A percentile compares a stretch with the other conserved stretches of the same genome.
phyloP scores from a whole-genome alignment of 64 coral and sea anemone genomes.

The Catalaphyllia jardinei region DNA sequence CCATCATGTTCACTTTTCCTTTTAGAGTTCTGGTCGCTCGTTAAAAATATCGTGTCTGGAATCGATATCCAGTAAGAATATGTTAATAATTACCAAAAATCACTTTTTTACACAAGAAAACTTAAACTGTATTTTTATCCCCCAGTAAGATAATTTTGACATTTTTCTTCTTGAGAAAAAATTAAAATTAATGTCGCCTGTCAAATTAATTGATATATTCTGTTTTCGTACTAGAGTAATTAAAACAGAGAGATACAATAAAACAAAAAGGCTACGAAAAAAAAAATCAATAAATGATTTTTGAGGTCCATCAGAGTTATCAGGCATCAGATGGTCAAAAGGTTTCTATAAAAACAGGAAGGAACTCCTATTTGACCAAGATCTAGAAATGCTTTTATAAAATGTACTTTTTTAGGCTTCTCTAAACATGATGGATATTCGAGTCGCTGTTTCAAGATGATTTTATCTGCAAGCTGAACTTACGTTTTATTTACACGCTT shows the following conservation, averaged over 20 bases:
- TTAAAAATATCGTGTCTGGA: neutral
- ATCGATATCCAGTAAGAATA: neutral
- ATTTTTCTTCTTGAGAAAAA: neutral
- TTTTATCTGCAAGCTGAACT: neutral
- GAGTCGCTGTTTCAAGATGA: too few relatives aligned
- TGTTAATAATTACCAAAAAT: neutral
- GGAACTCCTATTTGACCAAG: too few relatives aligned
- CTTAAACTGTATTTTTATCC: neutral
- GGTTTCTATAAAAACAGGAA: too few relatives aligned
- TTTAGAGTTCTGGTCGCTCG: neutral
- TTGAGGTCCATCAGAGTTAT: too few relatives aligned
- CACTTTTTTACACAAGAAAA: neutral
- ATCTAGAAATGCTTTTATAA: too few relatives aligned
- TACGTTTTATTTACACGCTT: neutral
- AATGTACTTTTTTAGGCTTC: too few relatives aligned
- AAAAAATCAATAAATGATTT: too few relatives aligned
- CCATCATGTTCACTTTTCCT: neutral
- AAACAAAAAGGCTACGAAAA: too few relatives aligned
- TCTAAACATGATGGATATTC: too few relatives aligned
- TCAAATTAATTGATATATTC: too few relatives aligned
- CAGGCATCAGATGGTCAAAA: too few relatives aligned
- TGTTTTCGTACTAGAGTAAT: neutral
- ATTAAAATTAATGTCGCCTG: neutral
- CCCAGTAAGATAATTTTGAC: neutral
- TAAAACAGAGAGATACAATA: too few relatives aligned